phyloP scores from a whole-genome alignment of 2,797 vertebrate species.

The Poecilia gillii region DNA sequence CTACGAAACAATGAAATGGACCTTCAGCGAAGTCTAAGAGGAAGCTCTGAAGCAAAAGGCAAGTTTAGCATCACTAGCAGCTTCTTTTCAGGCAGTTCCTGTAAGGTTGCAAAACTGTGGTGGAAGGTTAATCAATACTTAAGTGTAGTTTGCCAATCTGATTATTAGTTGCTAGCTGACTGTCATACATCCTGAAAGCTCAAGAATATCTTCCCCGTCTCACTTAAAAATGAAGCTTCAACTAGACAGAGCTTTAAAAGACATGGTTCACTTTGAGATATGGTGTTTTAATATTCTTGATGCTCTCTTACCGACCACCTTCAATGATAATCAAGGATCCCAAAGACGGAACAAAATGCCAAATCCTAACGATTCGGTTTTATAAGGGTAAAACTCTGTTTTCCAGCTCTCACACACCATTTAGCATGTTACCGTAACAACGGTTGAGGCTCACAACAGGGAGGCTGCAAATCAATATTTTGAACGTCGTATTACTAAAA shows the following conservation, averaged over 20 bases:
- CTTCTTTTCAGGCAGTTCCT: not conserved
- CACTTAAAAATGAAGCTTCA: not conserved
- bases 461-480: not conserved
- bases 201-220: not conserved
- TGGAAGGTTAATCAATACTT: not conserved
- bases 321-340: not conserved
- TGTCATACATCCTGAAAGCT: not conserved
- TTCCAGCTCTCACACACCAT: not conserved
- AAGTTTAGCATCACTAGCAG: not conserved
- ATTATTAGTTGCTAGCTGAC: not conserved
- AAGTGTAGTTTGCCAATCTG: not conserved
- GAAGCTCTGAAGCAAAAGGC: not conserved
- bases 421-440: not conserved
- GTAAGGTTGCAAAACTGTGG: not conserved
- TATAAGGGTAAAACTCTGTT: not conserved
- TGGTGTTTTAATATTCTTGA: not conserved
- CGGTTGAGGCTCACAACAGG: not conserved
- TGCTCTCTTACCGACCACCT: not conserved
- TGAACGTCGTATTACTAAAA: not conserved
- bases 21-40: not conserved
- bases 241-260: not conserved
- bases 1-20: not conserved
- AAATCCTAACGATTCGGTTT: not conserved
- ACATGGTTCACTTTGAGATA: not conserved
- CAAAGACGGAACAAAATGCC: not conserved